Conservation (phyloP, 1,140 invertebrate species). For the Drosophila seguyi region DNA sequence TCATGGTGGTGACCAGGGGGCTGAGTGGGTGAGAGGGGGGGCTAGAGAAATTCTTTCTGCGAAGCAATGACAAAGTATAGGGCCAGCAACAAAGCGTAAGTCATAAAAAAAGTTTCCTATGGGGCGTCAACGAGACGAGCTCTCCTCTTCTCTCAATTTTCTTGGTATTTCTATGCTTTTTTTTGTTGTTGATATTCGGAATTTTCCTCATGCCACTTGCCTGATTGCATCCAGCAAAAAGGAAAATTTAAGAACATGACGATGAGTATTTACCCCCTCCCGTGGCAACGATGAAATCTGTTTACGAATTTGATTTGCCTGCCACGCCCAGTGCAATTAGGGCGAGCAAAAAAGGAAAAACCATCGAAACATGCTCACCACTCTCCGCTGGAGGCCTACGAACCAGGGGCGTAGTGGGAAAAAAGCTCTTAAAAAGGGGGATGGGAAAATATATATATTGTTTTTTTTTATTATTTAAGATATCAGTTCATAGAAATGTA, state of each 20-base stretch:
- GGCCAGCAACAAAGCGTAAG: constrained; percentile 51
- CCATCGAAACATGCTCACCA: constrained; percentile 37
- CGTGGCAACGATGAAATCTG: constrained; percentile 53
- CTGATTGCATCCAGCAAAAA: constrained; percentile 37
- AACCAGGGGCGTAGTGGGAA: constrained; percentile 6
- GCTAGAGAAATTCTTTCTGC: constrained; percentile 15
- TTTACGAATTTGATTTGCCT: constrained; percentile 62
- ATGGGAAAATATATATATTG: too few relatives aligned
- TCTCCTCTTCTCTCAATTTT: constrained; percentile 22
- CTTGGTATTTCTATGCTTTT: constrained; percentile 10
- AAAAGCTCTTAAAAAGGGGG: background rate
- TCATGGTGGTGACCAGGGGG: constrained; percentile 8
- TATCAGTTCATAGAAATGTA: background rate
- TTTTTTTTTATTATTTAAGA: too few relatives aligned
- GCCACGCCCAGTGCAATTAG: constrained; percentile 60
- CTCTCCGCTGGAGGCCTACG: constrained; percentile 19
- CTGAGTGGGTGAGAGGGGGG: background rate
- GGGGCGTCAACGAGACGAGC: constrained; percentile 55
- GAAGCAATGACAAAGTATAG: constrained; percentile 43
- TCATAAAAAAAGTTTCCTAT: constrained; percentile 53
- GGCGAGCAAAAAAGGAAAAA: constrained; percentile 26
- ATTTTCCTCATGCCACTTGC: constrained; percentile 23
- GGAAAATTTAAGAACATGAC: constrained; percentile 31
- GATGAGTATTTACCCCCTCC: constrained; percentile 17
- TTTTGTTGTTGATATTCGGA: constrained; percentile 12